phyloP scores from a whole-genome alignment of 2,888 invertebrate genomes.

The Drosophila kanekoi region DNA sequence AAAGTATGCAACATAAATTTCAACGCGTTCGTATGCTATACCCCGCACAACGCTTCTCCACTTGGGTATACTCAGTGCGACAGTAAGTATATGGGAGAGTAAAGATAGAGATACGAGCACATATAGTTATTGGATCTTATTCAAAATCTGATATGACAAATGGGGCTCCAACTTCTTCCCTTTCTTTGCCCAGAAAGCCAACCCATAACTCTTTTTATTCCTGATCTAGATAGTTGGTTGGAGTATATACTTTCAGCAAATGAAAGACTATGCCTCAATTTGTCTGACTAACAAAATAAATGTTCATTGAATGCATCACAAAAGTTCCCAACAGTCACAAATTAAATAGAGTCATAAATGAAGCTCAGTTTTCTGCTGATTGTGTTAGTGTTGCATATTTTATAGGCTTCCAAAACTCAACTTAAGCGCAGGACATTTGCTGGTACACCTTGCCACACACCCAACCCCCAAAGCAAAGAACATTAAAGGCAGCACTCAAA shows the following conservation, averaged over 20 bases:
- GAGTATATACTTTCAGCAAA: no score
- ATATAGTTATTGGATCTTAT: neutral
- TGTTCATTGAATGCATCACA: neutral
- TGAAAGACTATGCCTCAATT: neutral
- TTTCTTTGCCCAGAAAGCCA: no score
- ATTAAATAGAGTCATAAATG: neutral
- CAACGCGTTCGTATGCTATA: constrained; percentile 21
- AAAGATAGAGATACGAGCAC: no score
- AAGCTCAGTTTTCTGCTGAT: constrained; percentile 20
- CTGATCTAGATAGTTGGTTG: no score
- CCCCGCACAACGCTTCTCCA: constrained; percentile 1
- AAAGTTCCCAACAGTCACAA: neutral
- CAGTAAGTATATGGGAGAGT: no score
- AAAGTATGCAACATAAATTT: constrained; percentile 63
- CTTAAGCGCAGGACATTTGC: constrained; percentile 21
- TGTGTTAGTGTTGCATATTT: constrained; percentile 19
- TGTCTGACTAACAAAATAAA: neutral
- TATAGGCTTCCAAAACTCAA: constrained; percentile 4
- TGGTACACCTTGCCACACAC: constrained; percentile 20
- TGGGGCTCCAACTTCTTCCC: no score
- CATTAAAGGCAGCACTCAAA: constrained; percentile 50
- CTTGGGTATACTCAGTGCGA: neutral
- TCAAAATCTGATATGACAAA: neutral
- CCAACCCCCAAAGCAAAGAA: constrained; percentile 1
- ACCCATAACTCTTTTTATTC: no score